Evolutionary conservation across 2,888 invertebrate species (phyloP).

Genomic region (Apodemia duryi): DNA sequence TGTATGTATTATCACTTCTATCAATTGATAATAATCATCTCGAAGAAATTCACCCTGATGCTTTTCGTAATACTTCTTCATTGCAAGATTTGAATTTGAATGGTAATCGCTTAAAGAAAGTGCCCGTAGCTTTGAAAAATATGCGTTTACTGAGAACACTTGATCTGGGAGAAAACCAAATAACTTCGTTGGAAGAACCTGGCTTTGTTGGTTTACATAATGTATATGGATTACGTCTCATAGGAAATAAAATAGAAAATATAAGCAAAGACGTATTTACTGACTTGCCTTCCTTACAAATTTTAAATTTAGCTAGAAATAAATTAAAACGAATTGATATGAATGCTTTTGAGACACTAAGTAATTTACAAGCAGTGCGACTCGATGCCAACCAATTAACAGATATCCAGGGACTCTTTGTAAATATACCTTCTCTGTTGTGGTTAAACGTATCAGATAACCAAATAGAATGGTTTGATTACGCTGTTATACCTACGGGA

Average conservation of each 20-base stretch:
- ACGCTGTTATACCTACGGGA: conserved; percentile 88
- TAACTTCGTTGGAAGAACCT: conserved; percentile 88
- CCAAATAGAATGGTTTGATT: conserved; percentile 93
- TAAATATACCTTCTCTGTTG: conserved; percentile 88
- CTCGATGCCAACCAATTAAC: conserved; percentile 91
- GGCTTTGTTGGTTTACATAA: conserved; percentile 91
- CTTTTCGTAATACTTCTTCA: conserved; percentile 93
- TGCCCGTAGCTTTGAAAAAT: conserved; percentile 90
- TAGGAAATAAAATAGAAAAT: conserved; percentile 92
- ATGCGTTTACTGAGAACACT: conserved; percentile 92
- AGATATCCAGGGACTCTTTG: conserved; percentile 90
- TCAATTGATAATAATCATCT: conserved; percentile 92
- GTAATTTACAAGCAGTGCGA: conserved; percentile 90
- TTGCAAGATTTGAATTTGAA: conserved; percentile 94
- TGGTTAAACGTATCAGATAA: conserved; percentile 96
- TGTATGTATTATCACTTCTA: conserved; percentile 90
- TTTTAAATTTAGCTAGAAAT: conserved; percentile 93
- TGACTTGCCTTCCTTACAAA: conserved; percentile 89
- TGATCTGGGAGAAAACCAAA: conserved; percentile 94
- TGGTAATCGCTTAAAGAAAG: conserved; percentile 88
- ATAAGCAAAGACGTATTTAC: conserved; percentile 89
- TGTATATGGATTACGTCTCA: conserved; percentile 91
- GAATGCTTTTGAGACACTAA: conserved; percentile 88
- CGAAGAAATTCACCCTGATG: conserved; percentile 90
- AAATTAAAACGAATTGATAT: conserved; percentile 87